A percentile compares a stretch with the other conserved stretches of the same genome.
Evolutionary conservation across 2,797 vertebrate species (phyloP).

Genomic region (Peromyscus melanophrys): DNA sequence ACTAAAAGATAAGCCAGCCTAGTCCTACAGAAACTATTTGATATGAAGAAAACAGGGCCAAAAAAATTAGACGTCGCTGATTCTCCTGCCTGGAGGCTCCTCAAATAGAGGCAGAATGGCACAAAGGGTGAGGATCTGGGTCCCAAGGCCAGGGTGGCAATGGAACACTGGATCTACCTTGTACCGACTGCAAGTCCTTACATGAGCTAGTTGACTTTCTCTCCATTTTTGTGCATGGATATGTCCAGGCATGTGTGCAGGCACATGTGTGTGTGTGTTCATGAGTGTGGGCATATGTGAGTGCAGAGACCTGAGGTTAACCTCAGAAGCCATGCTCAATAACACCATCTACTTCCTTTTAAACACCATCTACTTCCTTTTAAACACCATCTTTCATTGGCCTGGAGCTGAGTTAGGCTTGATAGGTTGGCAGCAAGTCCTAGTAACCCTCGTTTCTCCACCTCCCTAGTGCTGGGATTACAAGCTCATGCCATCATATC

Average conservation of each 20-base stretch:
- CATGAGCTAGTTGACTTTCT: background rate
- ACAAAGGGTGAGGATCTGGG: background rate
- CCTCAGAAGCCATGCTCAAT: background rate
- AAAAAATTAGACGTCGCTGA: background rate
- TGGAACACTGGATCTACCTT: background rate
- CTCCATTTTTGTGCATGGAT: background rate
- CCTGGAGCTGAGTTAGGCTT: background rate
- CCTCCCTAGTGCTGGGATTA: background rate
- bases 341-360: background rate
- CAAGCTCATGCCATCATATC: background rate
- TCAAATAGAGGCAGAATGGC: background rate
- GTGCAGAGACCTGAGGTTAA: background rate
- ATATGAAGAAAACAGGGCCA: background rate
- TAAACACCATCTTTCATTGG: too few species aligned
- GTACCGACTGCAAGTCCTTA: background rate
- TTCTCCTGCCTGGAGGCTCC: background rate
- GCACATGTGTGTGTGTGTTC: background rate
- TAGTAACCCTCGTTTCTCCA: background rate
- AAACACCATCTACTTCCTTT: background rate
- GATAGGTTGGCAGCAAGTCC: background rate
- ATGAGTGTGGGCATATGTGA: background rate
- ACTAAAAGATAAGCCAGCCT: background rate
- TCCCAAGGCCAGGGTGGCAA: background rate
- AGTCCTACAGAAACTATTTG: background rate
- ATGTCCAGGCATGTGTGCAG: background rate